Evolutionary conservation across 2,797 vertebrate species (phyloP).

Genomic region (Nyctibius grandis): DNA sequence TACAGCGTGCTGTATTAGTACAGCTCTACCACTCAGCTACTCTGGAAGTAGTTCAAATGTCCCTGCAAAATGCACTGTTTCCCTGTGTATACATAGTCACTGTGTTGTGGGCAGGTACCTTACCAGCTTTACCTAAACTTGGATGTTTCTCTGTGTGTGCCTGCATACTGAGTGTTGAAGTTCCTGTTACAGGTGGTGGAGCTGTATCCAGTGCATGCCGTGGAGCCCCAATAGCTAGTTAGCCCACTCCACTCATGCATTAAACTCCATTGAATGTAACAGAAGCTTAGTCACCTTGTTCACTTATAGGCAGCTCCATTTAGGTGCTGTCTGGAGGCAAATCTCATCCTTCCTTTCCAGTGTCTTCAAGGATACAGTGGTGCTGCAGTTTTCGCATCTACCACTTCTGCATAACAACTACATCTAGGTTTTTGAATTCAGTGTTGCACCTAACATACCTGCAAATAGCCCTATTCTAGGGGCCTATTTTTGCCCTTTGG

Average conservation of each 20-base stretch:
- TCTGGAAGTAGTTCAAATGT: neutral
- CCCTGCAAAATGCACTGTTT: neutral
- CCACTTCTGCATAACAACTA: neutral
- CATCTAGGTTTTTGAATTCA: neutral
- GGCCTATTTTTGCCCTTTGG: neutral
- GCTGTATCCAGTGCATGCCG: neutral
- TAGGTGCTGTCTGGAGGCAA: neutral
- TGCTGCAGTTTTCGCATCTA: neutral
- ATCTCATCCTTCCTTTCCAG: neutral
- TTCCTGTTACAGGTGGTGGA: fast-evolving
- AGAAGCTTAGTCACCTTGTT: neutral
- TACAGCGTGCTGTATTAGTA: neutral
- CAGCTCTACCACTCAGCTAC: neutral
- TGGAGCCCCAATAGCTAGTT: neutral
- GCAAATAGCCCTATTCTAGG: neutral
- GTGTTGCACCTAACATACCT: neutral
- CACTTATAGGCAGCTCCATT: neutral
- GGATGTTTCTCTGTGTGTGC: neutral
- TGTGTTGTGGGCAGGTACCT: neutral
- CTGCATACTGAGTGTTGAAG: neutral
- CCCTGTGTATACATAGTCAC: fast-evolving
- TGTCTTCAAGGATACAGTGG: neutral
- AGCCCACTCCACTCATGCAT: fast-evolving
- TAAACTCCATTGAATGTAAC: neutral
- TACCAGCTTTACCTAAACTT: neutral